Conservation (phyloP, 2,113 vertebrate species). For the Promerops cafer region DNA sequence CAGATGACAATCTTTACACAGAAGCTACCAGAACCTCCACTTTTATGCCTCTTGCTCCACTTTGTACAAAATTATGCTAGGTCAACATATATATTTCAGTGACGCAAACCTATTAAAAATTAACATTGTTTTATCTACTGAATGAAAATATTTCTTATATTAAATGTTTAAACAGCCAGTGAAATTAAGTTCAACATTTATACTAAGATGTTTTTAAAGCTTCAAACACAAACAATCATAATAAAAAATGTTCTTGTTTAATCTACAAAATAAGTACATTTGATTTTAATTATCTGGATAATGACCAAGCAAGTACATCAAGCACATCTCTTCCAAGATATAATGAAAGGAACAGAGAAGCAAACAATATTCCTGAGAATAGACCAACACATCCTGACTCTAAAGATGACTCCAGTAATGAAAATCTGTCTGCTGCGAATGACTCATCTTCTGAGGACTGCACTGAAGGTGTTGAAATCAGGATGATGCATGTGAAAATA, state of each 20-base stretch:
- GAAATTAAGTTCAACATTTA: conserved; percentile 60
- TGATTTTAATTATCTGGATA: conserved; percentile 79
- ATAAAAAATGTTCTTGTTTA: conserved; percentile 74
- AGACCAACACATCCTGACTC: conserved; percentile 72
- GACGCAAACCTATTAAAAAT: conserved; percentile 50
- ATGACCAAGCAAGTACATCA: conserved; percentile 72
- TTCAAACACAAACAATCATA: conserved; percentile 71
- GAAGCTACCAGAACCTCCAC: not conserved
- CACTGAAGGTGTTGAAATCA: conserved; percentile 69
- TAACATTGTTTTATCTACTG: conserved; percentile 13
- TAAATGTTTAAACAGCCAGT: conserved; percentile 62
- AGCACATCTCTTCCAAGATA: conserved; percentile 72
- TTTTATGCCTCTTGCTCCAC: not conserved
- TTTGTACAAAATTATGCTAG: not conserved
- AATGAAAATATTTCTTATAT: conserved; percentile 43
- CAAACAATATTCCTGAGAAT: conserved; percentile 72
- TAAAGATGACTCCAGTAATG: conserved; percentile 71
- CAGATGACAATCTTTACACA: not conserved
- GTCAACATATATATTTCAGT: not conserved
- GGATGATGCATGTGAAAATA: conserved; percentile 74
- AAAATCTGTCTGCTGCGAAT: conserved; percentile 73
- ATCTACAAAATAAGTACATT: conserved; percentile 78
- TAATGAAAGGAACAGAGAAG: conserved; percentile 74
- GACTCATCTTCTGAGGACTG: conserved; percentile 72
- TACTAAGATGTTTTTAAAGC: conserved; percentile 64